Evolutionary conservation across 2,113 vertebrate species (phyloP).

Genomic region (Tupaia tana): DNA sequence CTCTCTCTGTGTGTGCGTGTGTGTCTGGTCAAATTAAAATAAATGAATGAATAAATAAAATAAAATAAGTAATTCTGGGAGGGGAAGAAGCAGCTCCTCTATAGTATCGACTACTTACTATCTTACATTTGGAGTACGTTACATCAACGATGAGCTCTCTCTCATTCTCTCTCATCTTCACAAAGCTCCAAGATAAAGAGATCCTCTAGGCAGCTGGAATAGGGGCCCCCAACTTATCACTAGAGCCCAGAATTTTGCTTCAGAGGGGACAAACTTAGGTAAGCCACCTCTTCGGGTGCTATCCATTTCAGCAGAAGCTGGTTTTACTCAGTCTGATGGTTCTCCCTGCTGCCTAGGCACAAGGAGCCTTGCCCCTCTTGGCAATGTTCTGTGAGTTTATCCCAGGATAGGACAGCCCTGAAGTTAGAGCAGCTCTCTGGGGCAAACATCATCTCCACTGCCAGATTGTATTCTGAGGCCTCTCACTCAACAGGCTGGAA

Average conservation of each 20-base stretch:
- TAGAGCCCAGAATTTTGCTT: background rate
- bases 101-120: background rate
- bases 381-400: background rate
- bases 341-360: background rate
- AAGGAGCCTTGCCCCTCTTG: background rate
- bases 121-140: background rate
- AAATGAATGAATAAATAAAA: too few relatives aligned
- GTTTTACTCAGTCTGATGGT: background rate
- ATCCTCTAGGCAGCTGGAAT: background rate
- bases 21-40: too few relatives aligned
- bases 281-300: accelerated
- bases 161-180: background rate
- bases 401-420: background rate
- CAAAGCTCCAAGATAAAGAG: background rate
- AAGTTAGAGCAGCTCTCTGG: background rate
- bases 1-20: too few relatives aligned
- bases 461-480: background rate
- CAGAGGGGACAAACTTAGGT: background rate
- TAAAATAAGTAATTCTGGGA: too few relatives aligned
- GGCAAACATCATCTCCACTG: background rate
- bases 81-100: background rate
- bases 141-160: background rate
- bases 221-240: background rate
- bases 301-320: background rate
- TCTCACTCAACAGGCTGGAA: background rate